Base-by-base conservation (phyloP, 2,888 invertebrate species). In the Cinara cedri region DNA sequence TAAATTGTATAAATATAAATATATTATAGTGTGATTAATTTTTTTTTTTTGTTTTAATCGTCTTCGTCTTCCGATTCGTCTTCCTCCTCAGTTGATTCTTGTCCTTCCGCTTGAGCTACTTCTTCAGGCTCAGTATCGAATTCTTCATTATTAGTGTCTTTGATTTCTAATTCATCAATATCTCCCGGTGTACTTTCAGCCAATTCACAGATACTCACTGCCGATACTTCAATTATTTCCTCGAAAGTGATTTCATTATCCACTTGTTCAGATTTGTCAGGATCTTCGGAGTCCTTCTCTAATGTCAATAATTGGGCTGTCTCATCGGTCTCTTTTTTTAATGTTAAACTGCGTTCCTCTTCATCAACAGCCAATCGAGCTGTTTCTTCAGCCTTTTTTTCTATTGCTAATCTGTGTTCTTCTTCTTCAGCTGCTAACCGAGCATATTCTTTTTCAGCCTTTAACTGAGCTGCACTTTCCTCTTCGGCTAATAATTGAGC, bases 211-310 rank as follows among this genome's bases (percentile, higher is more conserved):
- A 63, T 51, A n/a, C 51, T 63, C 0, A 62, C 54, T 1, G 54
- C 54, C 13, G 63, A 75, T 0, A 54, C 63, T 72, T 72, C 21
- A 4, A 11, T 44, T 10, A n/a, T n/a, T 65, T 42, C 26, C 10
- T 11, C 60, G 13, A 24, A n/a, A n/a, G 24, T 57, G 3, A 72
- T 44, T 57, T 83, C 83, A 14, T 71, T 83, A 72, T 78, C 86
- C 83, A 85, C 84, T 82, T 86, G 84, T 81, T 81, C 65, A 78
- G 78, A 62, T 70, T 3, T 81, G 13, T 83, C 84, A 83, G 91
- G 91, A 0, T 90, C 90, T 83, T 91, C 62, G 86, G 82, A 83
- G 86, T 86, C 82, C 86, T 87, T 91, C 84, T 19, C 86, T 83
- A n/a, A 49, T n/a, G 26, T n/a, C 21, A 34, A n/a, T 19, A 63